Evolutionary conservation across 1,140 invertebrate species (phyloP), one percentile per base, ranked within the genome.

Genomic region (Atta cephalotes): DNA sequence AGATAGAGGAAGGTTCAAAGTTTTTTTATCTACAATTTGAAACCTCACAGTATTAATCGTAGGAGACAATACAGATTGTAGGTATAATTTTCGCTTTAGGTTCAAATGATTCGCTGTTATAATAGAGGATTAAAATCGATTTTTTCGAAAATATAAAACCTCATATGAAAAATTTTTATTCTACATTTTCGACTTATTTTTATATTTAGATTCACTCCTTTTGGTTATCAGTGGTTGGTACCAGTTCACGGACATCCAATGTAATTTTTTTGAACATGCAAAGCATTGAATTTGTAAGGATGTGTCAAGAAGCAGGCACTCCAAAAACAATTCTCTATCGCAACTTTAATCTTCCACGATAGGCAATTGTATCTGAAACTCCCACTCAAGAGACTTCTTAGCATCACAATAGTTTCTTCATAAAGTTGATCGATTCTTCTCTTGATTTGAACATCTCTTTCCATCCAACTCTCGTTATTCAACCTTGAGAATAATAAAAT

Each of bases 251-350:
- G 7, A 45, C 2, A 2, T 9, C 39, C 31, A 39, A 25, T 68
- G 9, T 28, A 6, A 39, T 71, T 58, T 60, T 53, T 63, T 53
- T 5, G 16, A 45, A 49, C 35, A 12, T 45, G 3, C 16, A 28
- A 31, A 21, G 4, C 14, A 18, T 21, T 4, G 21, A 18, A 25
- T 14, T 3, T 3, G 7, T 35, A 14, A n/a, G 28, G 56, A 74
- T 39, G 80, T 51, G 12, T 84, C 60, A 84, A 63, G 39, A 62
- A 76, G 39, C 28, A 84, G 80, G 56, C 58, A 84, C 25, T 25
- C 45, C 80, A 84, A 63, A 84, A 76, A 84, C 70, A 84, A 84
- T 74, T 39, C 18, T 84, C 70, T 35, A 84, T 76, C 80, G 68
- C 39, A 56, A 74, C 18, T 74, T 84, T 39, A 84, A 76, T 58